These are phyloP conservation scores for Scaptodrosophila latifasciaeformis DNA, from an alignment of 2,888 invertebrate genomes.

Conservation along the genomic window DNA sequence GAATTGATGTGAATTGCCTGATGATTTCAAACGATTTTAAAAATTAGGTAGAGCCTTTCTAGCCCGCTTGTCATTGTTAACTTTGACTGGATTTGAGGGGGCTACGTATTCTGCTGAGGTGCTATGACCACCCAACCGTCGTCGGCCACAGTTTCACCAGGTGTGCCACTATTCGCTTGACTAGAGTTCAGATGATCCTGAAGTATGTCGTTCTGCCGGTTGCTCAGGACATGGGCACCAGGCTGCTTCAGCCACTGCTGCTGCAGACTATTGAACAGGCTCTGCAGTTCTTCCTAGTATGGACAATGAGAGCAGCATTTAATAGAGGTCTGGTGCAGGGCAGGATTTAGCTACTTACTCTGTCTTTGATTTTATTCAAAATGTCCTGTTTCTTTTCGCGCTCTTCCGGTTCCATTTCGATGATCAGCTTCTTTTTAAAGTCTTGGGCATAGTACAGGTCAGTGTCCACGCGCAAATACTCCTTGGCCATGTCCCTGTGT, in stretches of 20 bases:
- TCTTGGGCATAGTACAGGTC: conserved; percentile 88
- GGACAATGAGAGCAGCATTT: neutral
- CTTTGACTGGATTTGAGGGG: neutral
- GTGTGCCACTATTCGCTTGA: neutral
- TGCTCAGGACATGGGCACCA: conserved; percentile 40
- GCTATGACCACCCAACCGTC: conserved; percentile 73
- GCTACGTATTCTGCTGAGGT: conserved; percentile 69
- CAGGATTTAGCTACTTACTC: conserved; percentile 44
- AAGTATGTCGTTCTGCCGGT: conserved; percentile 13
- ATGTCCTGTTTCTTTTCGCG: conserved; percentile 70
- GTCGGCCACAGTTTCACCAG: conserved; percentile 51
- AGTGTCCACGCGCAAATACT: conserved; percentile 91
- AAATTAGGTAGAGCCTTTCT: too few relatives aligned
- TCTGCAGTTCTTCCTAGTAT: conserved; percentile 67
- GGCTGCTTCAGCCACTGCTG: conserved; percentile 68
- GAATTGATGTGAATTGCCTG: too few relatives aligned
- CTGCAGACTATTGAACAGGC: conserved; percentile 70
- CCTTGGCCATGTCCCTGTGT: conserved; percentile 90
- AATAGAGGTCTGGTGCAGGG: neutral
- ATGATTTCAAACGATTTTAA: too few relatives aligned
- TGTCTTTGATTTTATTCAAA: conserved; percentile 72
- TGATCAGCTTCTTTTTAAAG: conserved; percentile 85
- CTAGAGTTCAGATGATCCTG: neutral
- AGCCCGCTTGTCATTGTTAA: neutral
- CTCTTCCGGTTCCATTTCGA: conserved; percentile 70